Evolutionary conservation across 2,797 vertebrate genomes (phyloP).

Genomic region (Microcaecilia unicolor): DNA sequence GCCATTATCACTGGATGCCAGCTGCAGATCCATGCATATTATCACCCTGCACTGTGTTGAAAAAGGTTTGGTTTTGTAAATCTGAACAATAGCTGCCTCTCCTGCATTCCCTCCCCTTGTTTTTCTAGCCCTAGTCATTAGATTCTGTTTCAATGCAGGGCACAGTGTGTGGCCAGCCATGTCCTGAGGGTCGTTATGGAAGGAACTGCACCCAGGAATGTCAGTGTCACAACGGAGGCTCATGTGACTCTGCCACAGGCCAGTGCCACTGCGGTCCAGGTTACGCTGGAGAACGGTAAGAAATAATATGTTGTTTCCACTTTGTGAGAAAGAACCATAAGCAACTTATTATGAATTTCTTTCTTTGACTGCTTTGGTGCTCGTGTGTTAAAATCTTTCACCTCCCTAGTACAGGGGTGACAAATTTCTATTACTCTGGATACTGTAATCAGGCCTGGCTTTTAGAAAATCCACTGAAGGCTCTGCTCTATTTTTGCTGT

Average conservation of each 20-base stretch:
- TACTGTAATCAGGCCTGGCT: no score
- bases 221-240: constrained; percentile 88
- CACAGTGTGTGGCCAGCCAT: constrained; percentile 89
- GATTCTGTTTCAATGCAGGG: constrained; percentile 63
- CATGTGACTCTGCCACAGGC: constrained; percentile 65
- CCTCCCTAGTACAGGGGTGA: no score
- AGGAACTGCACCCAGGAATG: constrained; percentile 90
- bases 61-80: constrained; percentile 7
- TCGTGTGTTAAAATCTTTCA: no score
- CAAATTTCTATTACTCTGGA: no score
- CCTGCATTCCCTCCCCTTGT: constrained; percentile 2
- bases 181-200: constrained; percentile 81
- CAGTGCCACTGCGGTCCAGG: constrained; percentile 83
- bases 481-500: no score
- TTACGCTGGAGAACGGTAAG: constrained; percentile 84
- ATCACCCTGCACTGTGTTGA: not conserved
- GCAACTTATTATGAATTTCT: no score
- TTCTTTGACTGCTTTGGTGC: no score
- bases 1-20: no score
- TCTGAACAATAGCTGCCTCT: not conserved
- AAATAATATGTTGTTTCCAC: not conserved
- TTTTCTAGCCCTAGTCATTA: constrained; percentile 16
- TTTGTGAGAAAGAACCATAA: no score
- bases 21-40: constrained; percentile 9
- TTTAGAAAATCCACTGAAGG: no score